Base-by-base conservation (phyloP, 1,140 invertebrate genomes). In the Leptopilina boulardi region DNA sequence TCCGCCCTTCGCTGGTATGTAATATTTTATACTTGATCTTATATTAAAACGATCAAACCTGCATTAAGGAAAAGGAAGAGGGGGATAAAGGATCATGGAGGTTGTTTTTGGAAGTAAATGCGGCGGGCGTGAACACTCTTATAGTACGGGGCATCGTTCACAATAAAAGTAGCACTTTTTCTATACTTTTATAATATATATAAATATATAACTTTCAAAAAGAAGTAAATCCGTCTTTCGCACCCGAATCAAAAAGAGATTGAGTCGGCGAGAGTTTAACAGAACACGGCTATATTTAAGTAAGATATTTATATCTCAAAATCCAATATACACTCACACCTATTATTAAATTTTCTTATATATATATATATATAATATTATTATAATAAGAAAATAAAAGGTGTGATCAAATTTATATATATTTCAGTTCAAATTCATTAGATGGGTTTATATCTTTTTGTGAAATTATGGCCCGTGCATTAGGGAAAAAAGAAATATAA, bases 231-330 rank as follows among this genome's bases (percentile, higher is more conserved):
- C 18, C 21, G 54, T 59, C 8, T 59, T 59, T 23, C 54, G 54
- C 54, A 59, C 54, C 54, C 54, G 54, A 59, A 59, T 59, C 54
- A 59, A 59, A 59, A 23, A 59, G 54, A 10, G 54, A 59, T 59
- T 23, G 54, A 59, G 54, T 26, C 23, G 21, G 6, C 6, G 19
- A 59, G 54, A 13, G 34, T 38, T 38, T 38, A 8, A 6, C 47
- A 59, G 54, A 59, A 19, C 26, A 26, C 2, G 3, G 56, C 26
- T 26, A 66, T n/a, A n/a, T 30, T 30, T 13, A 30, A 66, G 23
- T 66, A 15, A 23, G 21, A 34, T 19, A 6, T 66, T 66, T 30
- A 66, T 66, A 66, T 30, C 56, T 38, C 56, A 34, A 66, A 66
- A 66, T 66, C 56, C 56, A 66, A 66, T 34, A 66, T 66, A 66